Base-by-base conservation (phyloP, 1,140 invertebrate species). In the Acromyrmex echinatior region DNA sequence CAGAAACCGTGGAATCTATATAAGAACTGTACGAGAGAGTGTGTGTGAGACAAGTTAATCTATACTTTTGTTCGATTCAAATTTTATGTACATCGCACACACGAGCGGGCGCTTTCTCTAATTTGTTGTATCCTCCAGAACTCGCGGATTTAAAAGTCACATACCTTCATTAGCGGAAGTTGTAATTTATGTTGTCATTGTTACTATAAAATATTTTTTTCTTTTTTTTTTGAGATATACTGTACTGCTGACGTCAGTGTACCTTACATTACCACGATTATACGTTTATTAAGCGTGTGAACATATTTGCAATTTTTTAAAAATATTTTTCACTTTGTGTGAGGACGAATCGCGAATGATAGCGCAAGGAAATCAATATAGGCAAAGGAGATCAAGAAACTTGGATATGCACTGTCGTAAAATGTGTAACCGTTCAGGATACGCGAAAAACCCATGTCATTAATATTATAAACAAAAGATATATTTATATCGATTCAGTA, bases 401-500 rank as follows among this genome's bases (percentile, higher is more conserved):
- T 85, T 90, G 88, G 35, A 51, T 86, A 63, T 14, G n/a, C 62
- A 86, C 81, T 39, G 80, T 76, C 70, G 74, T 89, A 90, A 87
- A 90, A 60, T 89, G 85, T 80, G 79, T 89, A 85, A 88, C 76
- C 84, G 28, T 93, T 90, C 84, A 88, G 58, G 51, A 88, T 86
- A 88, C 76, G 66, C 49, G 39, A 35, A 90, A 58, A 87, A 91
- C 63, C 35, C 77, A 90, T 93, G 91, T 92, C 92, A 93, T 62
- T 92, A 92, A 93, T 92, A 91, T 92, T 94, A 93, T 94, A 93
- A 94, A 93, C 91, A 87, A 93, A 93, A 94, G 90, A 92, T 94
- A 94, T 93, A 94, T 94, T 95, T 95, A 95, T 93, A 94, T 93
- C 91, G 90, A 94, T 93, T 91, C 90, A 93, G 86, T 93, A 94